Evolutionary conservation across 2,113 vertebrate genomes (phyloP), one percentile per base, ranked within the genome.

Genomic region (Ictidomys tridecemlineatus): DNA sequence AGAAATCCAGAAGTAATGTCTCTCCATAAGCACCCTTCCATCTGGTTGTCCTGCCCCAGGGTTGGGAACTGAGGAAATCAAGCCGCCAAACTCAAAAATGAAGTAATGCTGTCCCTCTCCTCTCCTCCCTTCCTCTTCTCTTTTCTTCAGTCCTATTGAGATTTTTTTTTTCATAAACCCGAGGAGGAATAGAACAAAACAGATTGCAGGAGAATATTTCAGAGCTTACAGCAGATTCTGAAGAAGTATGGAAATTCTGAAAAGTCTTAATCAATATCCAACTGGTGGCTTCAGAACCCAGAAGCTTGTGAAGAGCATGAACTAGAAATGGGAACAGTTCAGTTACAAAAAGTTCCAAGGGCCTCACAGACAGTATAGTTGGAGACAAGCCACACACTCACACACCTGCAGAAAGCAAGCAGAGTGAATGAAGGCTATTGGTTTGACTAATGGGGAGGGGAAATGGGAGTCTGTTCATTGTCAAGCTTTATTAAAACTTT

Each of bases 241-340:
- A 91, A 77, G 63, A 94, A 95, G 14, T 89, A 58, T 78, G 65
- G 95, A 93, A 94, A 97, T 97, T 94, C 91, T 97, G 89, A 93
- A 78, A 89, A 89, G 61, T 86, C 89, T 96, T 96, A 86, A 93
- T 96, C 51, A 92, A 93, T 80, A 83, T 93, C 65, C 89, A 37
- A 39, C 78, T 80, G 67, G 85, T 86, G 39, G 56, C 45, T 95
- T 98, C 56, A 87, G 63, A 89, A 86, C n/a, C 69, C 53, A 42
- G 73, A 63, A 89, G 30, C 89, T 94, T 87, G 51, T 70, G 48
- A 74, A 86, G 74, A 92, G 42, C 28, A 32, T 82, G 76, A 97
- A 73, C 53, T 76, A 85, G 76, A 89, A 94, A 86, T 5, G 58
- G 58, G 82, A 95, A 18, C 32, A 63, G 5, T 84, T 93, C 32